Conservation (phyloP, 1,140 invertebrate genomes). For the Bombus difficillimus region DNA sequence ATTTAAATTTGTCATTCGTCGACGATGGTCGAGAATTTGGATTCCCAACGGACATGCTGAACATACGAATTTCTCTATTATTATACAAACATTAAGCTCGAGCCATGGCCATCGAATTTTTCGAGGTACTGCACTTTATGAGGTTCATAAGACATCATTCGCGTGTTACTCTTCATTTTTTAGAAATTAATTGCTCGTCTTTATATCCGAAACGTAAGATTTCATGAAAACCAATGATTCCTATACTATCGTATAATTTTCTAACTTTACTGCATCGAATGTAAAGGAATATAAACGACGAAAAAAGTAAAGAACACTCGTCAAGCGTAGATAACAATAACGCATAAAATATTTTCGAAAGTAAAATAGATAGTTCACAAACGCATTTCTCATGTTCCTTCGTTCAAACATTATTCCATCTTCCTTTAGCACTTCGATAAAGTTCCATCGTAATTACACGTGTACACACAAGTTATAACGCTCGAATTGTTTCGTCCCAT, state of each 20-base stretch:
- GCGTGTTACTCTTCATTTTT: background rate
- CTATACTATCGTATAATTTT: background rate
- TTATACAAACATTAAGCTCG: conserved; percentile 16
- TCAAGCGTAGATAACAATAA: background rate
- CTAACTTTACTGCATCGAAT: background rate
- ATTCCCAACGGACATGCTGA: conserved; percentile 19
- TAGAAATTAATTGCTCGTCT: background rate
- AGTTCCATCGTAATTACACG: background rate
- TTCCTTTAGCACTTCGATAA: conserved; percentile 19
- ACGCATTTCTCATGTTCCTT: background rate
- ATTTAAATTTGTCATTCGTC: conserved; percentile 6
- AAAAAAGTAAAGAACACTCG: background rate
- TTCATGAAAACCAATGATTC: background rate
- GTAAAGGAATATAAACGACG: no score
- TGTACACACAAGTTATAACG: background rate
- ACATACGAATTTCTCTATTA: conserved; percentile 11
- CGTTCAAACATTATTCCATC: background rate
- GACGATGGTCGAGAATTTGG: conserved; percentile 25
- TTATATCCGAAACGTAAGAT: background rate
- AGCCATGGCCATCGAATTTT: background rate
- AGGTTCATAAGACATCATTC: background rate
- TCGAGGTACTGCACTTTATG: background rate
- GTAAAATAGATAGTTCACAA: background rate
- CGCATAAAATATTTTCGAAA: background rate
- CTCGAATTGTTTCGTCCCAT: background rate